Base-by-base conservation (phyloP, 1,140 invertebrate genomes). In the Drosophila mauritiana region DNA sequence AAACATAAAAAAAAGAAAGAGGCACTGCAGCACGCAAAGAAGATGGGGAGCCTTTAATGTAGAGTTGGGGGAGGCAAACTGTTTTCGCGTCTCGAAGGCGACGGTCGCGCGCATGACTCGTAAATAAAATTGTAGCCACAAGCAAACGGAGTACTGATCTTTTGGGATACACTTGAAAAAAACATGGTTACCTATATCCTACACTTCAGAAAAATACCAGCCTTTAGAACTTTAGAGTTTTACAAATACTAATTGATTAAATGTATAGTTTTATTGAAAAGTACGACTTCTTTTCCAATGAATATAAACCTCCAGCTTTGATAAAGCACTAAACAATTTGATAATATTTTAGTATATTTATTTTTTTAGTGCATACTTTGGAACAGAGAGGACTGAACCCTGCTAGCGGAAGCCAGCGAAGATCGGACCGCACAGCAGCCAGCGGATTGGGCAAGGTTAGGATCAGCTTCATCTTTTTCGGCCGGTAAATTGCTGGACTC, bases 121-220 rank as follows among this genome's bases (percentile, higher is more conserved):
- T 90, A 90, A 90, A 90, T 90, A 91, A 90, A 90, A 90, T 90
- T 90, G 88, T 90, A 69, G 86, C 75, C 76, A 86, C 81, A 61
- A 85, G 64, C 58, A 82, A 17, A 61, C 46, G 13, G 43, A 56
- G 54, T n/a, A 46, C 58, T 51, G 58, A 67, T 51, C 64, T 52
- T 20, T 8, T 52, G 5, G 45, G 15, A 61, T 20, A 13, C 61
- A 64, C 61, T 13, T 11, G 0, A 59, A 59, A 22, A 11, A 39
- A 39, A 13, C 0, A 4, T 4, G 13, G 8, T 22, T 42, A 42
- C 7, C 7, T 42, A 42, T 42, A 15, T 43, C 11, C 15, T 10
- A 17, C 11, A 8, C 37, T 13, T 1, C 11, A 12, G 13, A 43
- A 43, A 43, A 1, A 11, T 1, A 10, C 0, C 20, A 22, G 2